These are phyloP conservation scores for Neopipo cinnamomea DNA, from an alignment of 2,113 vertebrate genomes.

Conservation along the genomic window DNA sequence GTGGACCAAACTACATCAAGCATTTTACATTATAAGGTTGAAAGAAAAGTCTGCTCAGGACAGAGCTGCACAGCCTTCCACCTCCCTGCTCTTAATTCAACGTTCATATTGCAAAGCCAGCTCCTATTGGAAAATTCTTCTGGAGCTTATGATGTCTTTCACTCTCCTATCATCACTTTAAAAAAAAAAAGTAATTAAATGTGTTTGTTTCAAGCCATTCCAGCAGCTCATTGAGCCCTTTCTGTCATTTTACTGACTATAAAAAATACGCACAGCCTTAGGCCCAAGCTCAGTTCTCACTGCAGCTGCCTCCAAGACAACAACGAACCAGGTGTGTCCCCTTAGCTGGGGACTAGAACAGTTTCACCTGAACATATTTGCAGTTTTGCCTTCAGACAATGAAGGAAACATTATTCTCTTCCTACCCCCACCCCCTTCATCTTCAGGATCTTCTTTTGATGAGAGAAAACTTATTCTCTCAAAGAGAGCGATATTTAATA, in stretches of 20 bases:
- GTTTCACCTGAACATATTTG: not conserved
- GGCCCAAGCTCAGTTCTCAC: not conserved
- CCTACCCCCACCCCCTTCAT: not conserved
- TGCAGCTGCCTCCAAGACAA: not conserved
- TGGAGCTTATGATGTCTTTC: not conserved
- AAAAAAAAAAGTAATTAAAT: not conserved
- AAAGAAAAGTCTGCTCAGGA: rapidly evolving
- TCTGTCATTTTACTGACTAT: not conserved
- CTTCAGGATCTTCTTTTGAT: not conserved
- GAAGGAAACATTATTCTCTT: not conserved
- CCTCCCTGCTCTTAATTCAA: not conserved
- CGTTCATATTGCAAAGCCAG: not conserved
- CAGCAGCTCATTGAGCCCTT: not conserved
- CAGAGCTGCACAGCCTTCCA: not conserved
- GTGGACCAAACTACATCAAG: not conserved
- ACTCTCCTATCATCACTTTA: not conserved
- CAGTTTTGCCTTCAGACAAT: not conserved
- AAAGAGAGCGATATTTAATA: not conserved
- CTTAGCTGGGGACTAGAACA: rapidly evolving
- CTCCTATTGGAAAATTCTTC: not conserved
- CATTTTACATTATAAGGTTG: not conserved
- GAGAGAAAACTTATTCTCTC: not conserved
- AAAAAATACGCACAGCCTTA: not conserved
- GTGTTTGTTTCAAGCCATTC: not conserved
- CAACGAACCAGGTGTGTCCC: not conserved